Conservation (phyloP, 2,113 vertebrate species). For the Salminus brasiliensis region DNA sequence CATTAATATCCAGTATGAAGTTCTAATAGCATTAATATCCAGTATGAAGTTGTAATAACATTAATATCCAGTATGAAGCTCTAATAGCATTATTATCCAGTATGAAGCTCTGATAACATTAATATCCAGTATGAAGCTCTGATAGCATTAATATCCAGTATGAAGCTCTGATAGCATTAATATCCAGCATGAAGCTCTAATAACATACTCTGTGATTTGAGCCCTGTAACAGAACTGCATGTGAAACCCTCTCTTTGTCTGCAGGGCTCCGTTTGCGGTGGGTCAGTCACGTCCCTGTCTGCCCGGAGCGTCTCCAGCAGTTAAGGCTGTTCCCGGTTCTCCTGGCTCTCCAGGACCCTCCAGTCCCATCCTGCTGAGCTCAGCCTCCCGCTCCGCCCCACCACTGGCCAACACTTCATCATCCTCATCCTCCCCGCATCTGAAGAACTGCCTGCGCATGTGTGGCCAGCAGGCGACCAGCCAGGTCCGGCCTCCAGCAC, state of each 20-base stretch:
- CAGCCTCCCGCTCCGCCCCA: conserved; percentile 70
- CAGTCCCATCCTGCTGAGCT: conserved; percentile 75
- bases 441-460: conserved; percentile 84
- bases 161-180: too few relatives aligned
- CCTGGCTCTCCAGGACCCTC: conserved; percentile 73
- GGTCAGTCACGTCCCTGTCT: conserved; percentile 75
- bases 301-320: conserved; percentile 61
- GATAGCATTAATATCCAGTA: too few relatives aligned
- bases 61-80: too few relatives aligned
- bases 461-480: conserved; percentile 77
- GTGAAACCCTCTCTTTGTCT: not conserved
- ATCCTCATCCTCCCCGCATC: conserved; percentile 78
- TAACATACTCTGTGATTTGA: too few relatives aligned
- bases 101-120: too few relatives aligned
- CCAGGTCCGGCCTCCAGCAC: conserved; percentile 80
- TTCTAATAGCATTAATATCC: too few relatives aligned
- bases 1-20: too few relatives aligned
- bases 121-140: too few relatives aligned
- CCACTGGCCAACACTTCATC: conserved; percentile 74
- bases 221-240: not conserved
- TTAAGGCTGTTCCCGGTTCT: conserved; percentile 75
- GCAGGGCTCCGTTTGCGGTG: conserved; percentile 86
- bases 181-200: too few relatives aligned
- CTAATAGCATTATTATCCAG: too few relatives aligned
- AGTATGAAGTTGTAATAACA: too few relatives aligned